Base-by-base conservation (phyloP, 92 coral and sea anemone genomes). In the Umimayanthus kanabou region DNA sequence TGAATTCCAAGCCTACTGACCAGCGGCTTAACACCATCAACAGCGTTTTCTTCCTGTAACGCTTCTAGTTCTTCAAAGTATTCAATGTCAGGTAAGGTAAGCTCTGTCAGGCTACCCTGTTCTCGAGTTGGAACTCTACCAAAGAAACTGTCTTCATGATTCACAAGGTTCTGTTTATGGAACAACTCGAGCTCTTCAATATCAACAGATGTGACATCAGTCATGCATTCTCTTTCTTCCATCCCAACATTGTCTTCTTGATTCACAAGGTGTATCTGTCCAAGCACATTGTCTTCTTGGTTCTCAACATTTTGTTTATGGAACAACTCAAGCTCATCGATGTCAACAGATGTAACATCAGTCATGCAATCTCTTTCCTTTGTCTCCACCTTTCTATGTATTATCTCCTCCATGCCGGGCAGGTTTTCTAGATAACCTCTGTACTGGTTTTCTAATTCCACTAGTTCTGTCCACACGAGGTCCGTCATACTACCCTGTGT, bases 31-130 rank as follows among this genome's bases (percentile, higher is more conserved):
- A 42, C 73, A 4, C 88, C 92, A 67, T 79, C 73, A 10, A 22
- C 50, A 69, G 5, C 18, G 18, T 82, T 55, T 49, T 84, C 89
- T 11, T 78, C 66, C 78, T 91, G 91, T 15, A 91, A 76, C 39
- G 90, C 81, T 42, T 94, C 94, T 2, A 88, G 75, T 66, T 89
- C 93, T 47, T 93, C 98, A n/a, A 94, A 83, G 82, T 82, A 92
- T 50, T 93, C 89, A 47, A 94, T 77, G 77, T 91, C 94, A 40
- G 89, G 80, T 23, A 90, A 69, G 28, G 90, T 89, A 39, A 94
- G 71, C 39, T 94, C 98, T 9, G 98, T 94, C 79, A 67, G 79
- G 71, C 87, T 74, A 4, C 76, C 98, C 43, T 87, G 90, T 49
- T 92, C 94, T 69, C 89, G 86, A 55, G 92, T 90, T 69, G 73